phyloP scores from a whole-genome alignment of 2,113 vertebrate species.

The Muscicapa adusta region DNA sequence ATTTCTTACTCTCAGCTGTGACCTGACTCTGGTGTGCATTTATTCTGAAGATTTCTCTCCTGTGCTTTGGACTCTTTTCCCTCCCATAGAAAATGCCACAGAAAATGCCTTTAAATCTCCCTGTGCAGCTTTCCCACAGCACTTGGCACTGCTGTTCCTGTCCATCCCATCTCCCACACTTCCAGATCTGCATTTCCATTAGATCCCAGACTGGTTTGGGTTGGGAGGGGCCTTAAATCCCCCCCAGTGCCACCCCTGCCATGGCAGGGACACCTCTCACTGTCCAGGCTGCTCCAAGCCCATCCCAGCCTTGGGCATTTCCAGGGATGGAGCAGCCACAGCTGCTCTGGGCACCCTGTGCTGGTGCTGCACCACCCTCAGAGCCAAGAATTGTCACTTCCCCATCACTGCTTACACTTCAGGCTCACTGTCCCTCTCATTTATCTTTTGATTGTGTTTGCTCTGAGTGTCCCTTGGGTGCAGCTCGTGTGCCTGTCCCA shows the following conservation, averaged over 20 bases:
- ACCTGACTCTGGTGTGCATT: background rate
- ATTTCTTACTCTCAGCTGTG: conserved; percentile 66
- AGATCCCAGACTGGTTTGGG: background rate
- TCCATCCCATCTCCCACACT: background rate
- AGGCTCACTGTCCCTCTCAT: background rate
- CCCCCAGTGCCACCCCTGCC: background rate
- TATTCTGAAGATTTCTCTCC: background rate
- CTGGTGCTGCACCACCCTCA: fast-evolving
- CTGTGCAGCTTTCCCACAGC: background rate
- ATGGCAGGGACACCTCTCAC: background rate
- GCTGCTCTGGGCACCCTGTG: background rate
- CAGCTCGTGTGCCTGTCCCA: background rate
- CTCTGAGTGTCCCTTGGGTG: background rate
- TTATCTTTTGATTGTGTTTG: background rate
- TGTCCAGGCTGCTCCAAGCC: background rate
- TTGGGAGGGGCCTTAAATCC: background rate
- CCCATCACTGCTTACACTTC: background rate
- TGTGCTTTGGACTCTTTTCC: background rate
- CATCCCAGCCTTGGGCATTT: fast-evolving
- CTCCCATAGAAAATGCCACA: background rate
- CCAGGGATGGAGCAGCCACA: background rate
- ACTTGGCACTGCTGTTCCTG: background rate
- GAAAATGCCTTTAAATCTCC: background rate
- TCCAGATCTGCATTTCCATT: background rate
- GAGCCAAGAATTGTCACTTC: background rate